Base-by-base conservation (phyloP, 2,888 invertebrate genomes). In the Ennomos quercinarius region DNA sequence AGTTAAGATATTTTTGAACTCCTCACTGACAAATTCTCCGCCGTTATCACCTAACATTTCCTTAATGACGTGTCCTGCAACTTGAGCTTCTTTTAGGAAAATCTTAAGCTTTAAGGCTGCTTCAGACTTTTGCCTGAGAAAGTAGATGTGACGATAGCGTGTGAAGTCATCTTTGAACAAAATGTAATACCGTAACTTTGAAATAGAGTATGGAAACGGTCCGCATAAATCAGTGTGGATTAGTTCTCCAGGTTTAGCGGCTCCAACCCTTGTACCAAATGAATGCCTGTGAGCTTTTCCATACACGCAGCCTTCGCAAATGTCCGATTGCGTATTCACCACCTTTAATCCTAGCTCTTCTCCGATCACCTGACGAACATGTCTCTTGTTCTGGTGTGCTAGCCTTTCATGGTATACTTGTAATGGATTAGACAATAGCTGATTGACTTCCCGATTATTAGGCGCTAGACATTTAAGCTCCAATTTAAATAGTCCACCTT, bases 341-440 rank as follows among this genome's bases (percentile, higher is more conserved):
- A 54, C 12, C 17, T 61, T 46, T 11, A 66, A 51, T 6, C 51
- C 63, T 9, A 66, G 34, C 47, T 64, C 60, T 9, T 45, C 42
- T 44, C 59, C 39, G 2, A 62, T 37, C 8, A 67, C 9, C 10
- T 46, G 27, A 40, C 48, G 53, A 3, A 67, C 56, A 57, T 66
- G 62, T 37, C 46, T 43, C 43, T 62, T 60, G 42, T 64, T 53
- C 36, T 64, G 50, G 44, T 62, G 63, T 10, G 17, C 64, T 9
- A 64, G 43, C 6, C 62, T 45, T 38, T 63, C 50, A 47, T 66
- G 61, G 35, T 59, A 58, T 8, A 59, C 6, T 42, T 66, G 63
- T 34, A 61, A 39, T n/a, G 11, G 11, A 11, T 49, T 43, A 9
- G 43, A 43, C 43, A 43, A 43, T 43, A 43, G 27, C 27, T 43